Evolutionary conservation across 2,888 invertebrate species (phyloP).

Genomic region (Troglohyphantes excavatus): DNA sequence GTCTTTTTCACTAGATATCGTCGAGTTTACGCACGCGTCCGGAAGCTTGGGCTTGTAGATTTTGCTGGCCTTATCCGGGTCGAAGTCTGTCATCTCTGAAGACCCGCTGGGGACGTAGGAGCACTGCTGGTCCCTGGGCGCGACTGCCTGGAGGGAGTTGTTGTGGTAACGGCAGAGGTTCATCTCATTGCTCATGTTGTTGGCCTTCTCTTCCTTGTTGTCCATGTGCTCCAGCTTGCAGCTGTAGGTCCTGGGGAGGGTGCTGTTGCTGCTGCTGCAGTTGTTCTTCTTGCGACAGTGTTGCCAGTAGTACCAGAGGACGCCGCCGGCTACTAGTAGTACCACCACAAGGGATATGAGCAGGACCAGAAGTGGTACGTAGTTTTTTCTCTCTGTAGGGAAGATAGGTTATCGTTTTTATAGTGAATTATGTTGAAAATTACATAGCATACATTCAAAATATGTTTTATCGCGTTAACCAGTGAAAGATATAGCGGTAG

Average conservation of each 20-base stretch:
- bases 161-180: slow-evolving; percentile 91
- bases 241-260: slow-evolving; percentile 63
- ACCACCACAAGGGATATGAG: slow-evolving; percentile 81
- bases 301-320: slow-evolving; percentile 85
- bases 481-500: no score
- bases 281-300: slow-evolving; percentile 84
- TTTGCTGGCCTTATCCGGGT: slow-evolving; percentile 82
- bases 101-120: slow-evolving; percentile 83
- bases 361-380: slow-evolving; percentile 59
- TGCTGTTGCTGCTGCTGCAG: slow-evolving; percentile 15
- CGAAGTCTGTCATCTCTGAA: slow-evolving; percentile 84
- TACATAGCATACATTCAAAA: no score
- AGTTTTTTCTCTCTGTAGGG: slow-evolving; percentile 55
- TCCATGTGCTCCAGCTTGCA: slow-evolving; percentile 80
- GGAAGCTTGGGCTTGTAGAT: slow-evolving; percentile 93
- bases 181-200: slow-evolving; percentile 96
- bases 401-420: no score
- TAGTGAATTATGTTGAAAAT: no score
- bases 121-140: slow-evolving; percentile 85
- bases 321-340: slow-evolving; percentile 82
- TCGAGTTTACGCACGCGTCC: slow-evolving; percentile 91
- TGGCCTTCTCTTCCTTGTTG: slow-evolving; percentile 88
- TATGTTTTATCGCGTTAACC: no score
- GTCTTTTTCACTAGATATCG: slow-evolving; percentile 87
- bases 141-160: slow-evolving; percentile 90